These are phyloP conservation scores for Mythimna albipuncta DNA, from an alignment of 2,888 invertebrate species.

Conservation along the genomic window DNA sequence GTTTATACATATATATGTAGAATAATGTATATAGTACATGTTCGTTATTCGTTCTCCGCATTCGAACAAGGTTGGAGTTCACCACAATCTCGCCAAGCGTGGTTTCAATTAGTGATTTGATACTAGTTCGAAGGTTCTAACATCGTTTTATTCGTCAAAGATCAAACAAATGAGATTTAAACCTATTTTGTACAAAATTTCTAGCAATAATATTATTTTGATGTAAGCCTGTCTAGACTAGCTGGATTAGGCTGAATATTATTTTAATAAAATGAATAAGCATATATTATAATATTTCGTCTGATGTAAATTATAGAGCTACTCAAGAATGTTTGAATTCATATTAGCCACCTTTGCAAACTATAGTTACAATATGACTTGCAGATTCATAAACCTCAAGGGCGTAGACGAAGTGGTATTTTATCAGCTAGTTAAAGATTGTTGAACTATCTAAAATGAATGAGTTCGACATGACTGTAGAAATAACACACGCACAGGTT, in stretches of 20 bases:
- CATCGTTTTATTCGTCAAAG: constrained; percentile 23
- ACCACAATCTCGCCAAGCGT: constrained; percentile 15
- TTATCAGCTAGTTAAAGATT: neutral
- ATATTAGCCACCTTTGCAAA: too few species aligned
- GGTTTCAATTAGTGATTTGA: constrained; percentile 40
- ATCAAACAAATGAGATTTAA: constrained; percentile 22
- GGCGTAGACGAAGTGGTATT: neutral
- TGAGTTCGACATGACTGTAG: neutral
- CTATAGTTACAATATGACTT: neutral
- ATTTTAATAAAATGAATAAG: neutral
- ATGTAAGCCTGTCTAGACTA: constrained; percentile 19
- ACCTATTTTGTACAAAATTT: constrained; percentile 8
- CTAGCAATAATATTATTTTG: constrained; percentile 13
- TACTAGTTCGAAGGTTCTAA: constrained; percentile 16
- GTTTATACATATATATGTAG: too few species aligned
- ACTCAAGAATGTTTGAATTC: neutral
- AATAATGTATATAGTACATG: too few species aligned
- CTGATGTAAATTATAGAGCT: neutral
- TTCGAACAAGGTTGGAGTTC: constrained; percentile 1
- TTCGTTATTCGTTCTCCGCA: neutral
- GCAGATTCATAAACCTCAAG: neutral
- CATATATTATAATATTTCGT: neutral
- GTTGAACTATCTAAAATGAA: neutral
- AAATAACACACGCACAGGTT: neutral
- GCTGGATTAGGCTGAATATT: constrained; percentile 11